phyloP scores from a whole-genome alignment of 1,140 invertebrate genomes.

The Vollenhovia emeryi region DNA sequence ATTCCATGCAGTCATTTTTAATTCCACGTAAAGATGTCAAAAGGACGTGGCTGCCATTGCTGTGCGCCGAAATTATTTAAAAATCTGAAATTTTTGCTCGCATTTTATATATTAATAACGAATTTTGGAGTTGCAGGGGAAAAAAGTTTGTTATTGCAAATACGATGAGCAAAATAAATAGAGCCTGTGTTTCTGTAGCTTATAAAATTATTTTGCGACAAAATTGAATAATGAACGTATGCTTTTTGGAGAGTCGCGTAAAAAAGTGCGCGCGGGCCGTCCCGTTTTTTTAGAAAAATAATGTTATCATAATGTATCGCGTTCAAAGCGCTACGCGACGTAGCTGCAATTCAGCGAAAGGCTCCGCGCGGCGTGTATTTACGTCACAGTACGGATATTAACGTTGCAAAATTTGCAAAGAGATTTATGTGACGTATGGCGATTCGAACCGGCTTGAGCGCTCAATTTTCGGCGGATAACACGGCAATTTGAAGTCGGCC shows the following conservation, averaged over 20 bases:
- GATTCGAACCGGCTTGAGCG: slow-evolving; percentile 1
- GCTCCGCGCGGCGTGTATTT: not conserved
- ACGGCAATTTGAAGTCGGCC: slow-evolving; percentile 36
- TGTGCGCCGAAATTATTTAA: not conserved
- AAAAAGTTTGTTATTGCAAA: slow-evolving; percentile 1
- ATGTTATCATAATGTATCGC: slow-evolving; percentile 31
- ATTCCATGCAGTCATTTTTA: not conserved
- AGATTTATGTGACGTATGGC: slow-evolving; percentile 33
- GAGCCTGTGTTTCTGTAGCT: not conserved
- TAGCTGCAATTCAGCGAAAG: not conserved
- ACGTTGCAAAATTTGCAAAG: not conserved
- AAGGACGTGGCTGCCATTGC: not conserved
- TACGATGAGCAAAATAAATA: not conserved
- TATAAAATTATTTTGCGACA: not conserved
- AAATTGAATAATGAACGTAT: slow-evolving; percentile 11
- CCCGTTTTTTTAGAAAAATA: slow-evolving; percentile 22
- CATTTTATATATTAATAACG: slow-evolving; percentile 4
- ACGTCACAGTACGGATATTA: not conserved
- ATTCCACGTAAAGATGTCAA: not conserved
- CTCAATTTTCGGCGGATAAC: slow-evolving; percentile 45
- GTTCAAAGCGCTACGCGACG: slow-evolving; percentile 3
- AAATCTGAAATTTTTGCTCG: not conserved
- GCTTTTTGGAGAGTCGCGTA: not conserved
- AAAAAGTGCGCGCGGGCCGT: not conserved
- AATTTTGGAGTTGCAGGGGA: not conserved